Percentiles rank a stretch among this genome's conserved stretches.
Evolutionary conservation across 1,140 invertebrate species (phyloP).

Genomic region (Aethina tumida): DNA sequence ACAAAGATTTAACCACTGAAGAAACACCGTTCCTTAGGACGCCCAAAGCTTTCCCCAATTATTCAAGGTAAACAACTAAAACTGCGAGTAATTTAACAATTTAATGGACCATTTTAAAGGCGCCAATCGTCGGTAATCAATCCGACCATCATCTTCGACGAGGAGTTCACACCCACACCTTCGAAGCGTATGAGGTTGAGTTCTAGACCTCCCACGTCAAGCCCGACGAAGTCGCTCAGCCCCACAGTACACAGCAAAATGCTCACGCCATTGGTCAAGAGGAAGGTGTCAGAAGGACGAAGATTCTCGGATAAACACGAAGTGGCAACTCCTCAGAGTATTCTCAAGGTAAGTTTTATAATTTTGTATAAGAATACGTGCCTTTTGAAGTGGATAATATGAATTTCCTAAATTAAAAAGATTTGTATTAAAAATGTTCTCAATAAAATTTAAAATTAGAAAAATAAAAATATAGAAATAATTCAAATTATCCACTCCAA

Average conservation of each 20-base stretch:
- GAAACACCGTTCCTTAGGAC: conserved; percentile 32
- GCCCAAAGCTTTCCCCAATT: conserved; percentile 9
- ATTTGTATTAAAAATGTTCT: too few species aligned
- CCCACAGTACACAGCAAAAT: conserved; percentile 12
- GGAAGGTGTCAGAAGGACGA: conserved; percentile 15
- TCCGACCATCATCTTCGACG: conserved; percentile 16
- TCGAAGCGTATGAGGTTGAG: conserved; percentile 21
- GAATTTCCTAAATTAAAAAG: too few species aligned
- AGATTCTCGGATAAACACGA: not conserved
- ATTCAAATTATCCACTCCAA: too few species aligned
- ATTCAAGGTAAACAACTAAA: conserved; percentile 12
- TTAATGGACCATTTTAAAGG: conserved; percentile 10
- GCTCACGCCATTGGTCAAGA: conserved; percentile 25
- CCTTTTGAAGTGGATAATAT: too few species aligned
- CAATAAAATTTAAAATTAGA: too few species aligned
- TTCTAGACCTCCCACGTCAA: conserved; percentile 10
- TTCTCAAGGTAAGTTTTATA: conserved; percentile 24
- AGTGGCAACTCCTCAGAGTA: conserved; percentile 26
- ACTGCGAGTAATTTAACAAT: too few species aligned
- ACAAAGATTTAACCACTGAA: conserved; percentile 18
- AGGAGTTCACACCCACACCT: conserved; percentile 14
- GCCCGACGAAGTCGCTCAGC: not conserved
- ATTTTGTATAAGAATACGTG: not conserved
- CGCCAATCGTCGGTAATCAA: conserved; percentile 14
- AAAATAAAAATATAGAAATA: too few species aligned